Evolutionary conservation across 2,113 vertebrate species (phyloP), one percentile per base, ranked within the genome.

Genomic region (Alethe diademata): DNA sequence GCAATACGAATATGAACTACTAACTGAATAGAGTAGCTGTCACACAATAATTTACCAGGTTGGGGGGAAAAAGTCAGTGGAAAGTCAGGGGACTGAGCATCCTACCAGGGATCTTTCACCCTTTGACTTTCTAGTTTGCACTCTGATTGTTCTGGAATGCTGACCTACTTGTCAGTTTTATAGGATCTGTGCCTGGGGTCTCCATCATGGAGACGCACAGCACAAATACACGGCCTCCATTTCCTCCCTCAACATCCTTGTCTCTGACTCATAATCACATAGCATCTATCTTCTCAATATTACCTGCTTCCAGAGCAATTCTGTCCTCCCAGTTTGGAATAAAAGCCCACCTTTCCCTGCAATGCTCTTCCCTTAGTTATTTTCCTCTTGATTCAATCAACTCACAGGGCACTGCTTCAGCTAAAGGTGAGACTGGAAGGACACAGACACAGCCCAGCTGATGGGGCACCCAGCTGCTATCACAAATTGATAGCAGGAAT

Each of bases 1-100:
- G 84, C 65, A 94, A 85, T 75, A 87, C 23, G 53, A 94, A 92
- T 85, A 85, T 45, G 26, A 93, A 65, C 56, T 60, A 69, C n/a
- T n/a, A 79, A 56, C 40, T 57, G 35, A 92, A 81, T 56, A 83
- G n/a, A 80, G 45, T 28, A 84, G 70, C 47, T 51, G 66, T 43
- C 51, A 56, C 42, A 66, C 22, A 33, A 50, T 71, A 74, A 87
- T 64, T 94, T 78, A 91, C 28, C 74, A 51, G 38, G 61, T 31
- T 50, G 9, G 9, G 19, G 22, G 2, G 12, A 56, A 54, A 90
- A 36, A 69, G 28, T 31, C 57, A 72, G 31, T 14, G 14, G 16
- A 57, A 54, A 73, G 26, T 62, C 51, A 81, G 18, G 12, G 18
- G 12, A 62, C 33, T 1, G 0, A 22, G 64, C 23, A 54, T 47